Conservation (phyloP, 2,888 invertebrate genomes). For the Plutella xylostella region DNA sequence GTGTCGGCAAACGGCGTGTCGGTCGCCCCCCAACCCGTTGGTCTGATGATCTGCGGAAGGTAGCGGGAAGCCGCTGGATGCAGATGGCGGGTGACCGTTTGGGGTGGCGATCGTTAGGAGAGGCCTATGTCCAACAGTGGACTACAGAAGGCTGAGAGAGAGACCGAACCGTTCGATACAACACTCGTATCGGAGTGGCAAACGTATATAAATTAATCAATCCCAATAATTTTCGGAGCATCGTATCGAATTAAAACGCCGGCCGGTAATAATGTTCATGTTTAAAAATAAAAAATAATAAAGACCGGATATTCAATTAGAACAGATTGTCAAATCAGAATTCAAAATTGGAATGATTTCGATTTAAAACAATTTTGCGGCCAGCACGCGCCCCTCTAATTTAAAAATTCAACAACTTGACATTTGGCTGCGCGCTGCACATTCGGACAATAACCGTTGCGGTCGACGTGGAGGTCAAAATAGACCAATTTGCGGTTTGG, state of each 20-base stretch:
- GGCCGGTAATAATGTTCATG: not conserved
- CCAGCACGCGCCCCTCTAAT: constrained; percentile 4
- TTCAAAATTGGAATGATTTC: constrained; percentile 21
- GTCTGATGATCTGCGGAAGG: no score
- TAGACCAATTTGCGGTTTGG: constrained; percentile 38
- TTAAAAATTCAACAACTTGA: constrained; percentile 29
- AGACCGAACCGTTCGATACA: no score
- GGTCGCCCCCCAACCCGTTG: no score
- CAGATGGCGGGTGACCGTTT: no score
- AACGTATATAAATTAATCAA: constrained; percentile 4
- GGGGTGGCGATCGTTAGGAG: no score
- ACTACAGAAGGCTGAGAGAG: no score
- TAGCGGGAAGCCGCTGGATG: no score
- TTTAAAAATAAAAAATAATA: not conserved
- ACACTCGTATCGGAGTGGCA: constrained; percentile 3
- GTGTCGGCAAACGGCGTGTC: no score
- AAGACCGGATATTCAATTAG: constrained; percentile 22
- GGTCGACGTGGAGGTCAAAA: constrained; percentile 31
- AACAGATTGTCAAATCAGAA: constrained; percentile 47
- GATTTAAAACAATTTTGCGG: constrained; percentile 18
- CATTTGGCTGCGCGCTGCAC: constrained; percentile 31
- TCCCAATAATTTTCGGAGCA: constrained; percentile 1
- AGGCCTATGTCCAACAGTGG: no score
- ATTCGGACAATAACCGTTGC: constrained; percentile 29
- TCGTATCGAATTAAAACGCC: not conserved